Evolutionary conservation across 2,888 invertebrate species (phyloP).

Genomic region (Cataglyphis altisquamis): DNA sequence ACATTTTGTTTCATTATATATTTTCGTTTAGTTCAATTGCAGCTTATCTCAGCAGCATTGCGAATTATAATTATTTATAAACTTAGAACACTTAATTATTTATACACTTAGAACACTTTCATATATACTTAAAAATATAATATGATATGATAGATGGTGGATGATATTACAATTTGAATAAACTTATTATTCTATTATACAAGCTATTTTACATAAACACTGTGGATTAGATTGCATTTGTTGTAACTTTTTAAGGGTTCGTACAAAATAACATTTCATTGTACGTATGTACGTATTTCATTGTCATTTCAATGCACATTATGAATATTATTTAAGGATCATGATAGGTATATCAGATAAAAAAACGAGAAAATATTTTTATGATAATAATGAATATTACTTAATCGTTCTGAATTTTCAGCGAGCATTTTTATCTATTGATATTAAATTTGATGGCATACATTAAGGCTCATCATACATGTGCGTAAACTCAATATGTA

Average conservation of each 20-base stretch:
- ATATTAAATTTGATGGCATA: neutral
- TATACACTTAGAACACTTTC: neutral
- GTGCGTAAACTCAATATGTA: neutral
- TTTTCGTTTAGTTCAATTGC: neutral
- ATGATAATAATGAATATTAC: neutral
- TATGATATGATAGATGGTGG: neutral
- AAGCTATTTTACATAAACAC: neutral
- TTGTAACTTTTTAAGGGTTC: slow-evolving; percentile 45
- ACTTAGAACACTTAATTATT: neutral
- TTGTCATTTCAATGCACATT: neutral
- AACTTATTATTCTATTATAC: slow-evolving; percentile 1
- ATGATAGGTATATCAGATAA: neutral
- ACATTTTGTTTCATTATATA: neutral
- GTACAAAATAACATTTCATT: slow-evolving; percentile 34
- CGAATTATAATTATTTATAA: neutral
- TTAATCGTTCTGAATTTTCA: neutral
- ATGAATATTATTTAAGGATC: slow-evolving; percentile 35
- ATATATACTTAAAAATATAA: neutral
- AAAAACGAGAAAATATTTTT: neutral
- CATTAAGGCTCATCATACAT: neutral
- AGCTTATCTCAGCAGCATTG: neutral
- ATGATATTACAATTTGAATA: neutral
- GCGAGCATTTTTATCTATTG: neutral
- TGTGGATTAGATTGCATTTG: slow-evolving; percentile 47
- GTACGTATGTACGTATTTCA: slow-evolving; percentile 30